phyloP scores from a whole-genome alignment of 2,888 invertebrate species.

The Acheta domesticus region DNA sequence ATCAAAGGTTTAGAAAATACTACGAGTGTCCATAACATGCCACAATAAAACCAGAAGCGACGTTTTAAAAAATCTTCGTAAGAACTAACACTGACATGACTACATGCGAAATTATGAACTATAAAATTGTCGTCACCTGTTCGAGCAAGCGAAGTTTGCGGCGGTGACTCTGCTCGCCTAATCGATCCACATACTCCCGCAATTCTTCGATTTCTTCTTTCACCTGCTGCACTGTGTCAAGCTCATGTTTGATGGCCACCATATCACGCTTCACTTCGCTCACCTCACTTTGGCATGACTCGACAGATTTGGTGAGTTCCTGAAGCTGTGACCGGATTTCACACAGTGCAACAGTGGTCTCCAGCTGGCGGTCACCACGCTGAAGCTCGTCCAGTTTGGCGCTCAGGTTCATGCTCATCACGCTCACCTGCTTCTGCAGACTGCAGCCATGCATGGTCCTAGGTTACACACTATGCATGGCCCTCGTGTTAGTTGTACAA shows the following conservation, averaged over 20 bases:
- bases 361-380: conserved; percentile 80
- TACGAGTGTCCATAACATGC: too few species aligned
- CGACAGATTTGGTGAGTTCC: conserved; percentile 90
- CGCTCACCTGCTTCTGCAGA: conserved; percentile 96
- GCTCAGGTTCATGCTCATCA: conserved; percentile 95
- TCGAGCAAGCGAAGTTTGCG: conserved; percentile 85
- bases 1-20: too few species aligned
- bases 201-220: conserved; percentile 92
- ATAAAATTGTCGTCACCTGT: conserved; percentile 60
- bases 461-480: conserved; percentile 37
- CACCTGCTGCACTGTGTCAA: conserved; percentile 91
- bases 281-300: conserved; percentile 92
- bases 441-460: conserved; percentile 51
- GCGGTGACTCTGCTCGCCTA: conserved; percentile 87
- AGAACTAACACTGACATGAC: too few species aligned
- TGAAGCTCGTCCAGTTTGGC: conserved; percentile 93
- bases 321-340: conserved; percentile 90
- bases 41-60: too few species aligned
- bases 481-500: conserved; percentile 33
- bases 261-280: conserved; percentile 90
- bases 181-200: conserved; percentile 85
- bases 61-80: too few species aligned
- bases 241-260: conserved; percentile 91
- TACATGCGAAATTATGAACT: too few species aligned
- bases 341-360: conserved; percentile 89